Evolutionary conservation across 2,888 invertebrate genomes (phyloP).

Genomic region (Ceramica pisi): DNA sequence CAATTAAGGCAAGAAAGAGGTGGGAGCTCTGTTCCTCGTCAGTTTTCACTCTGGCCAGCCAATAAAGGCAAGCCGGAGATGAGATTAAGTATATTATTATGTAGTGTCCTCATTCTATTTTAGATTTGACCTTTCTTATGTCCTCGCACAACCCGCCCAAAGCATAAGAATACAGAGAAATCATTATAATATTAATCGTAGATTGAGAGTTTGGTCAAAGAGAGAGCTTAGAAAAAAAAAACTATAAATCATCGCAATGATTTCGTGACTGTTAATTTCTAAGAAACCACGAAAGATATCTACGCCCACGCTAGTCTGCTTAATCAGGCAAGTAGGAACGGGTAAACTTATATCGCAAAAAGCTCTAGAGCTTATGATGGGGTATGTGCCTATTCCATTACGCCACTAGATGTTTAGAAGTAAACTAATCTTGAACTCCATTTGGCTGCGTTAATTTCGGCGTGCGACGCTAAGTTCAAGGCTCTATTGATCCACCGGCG

Average conservation of each 20-base stretch:
- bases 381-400: too few species aligned
- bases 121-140: conserved; percentile 2
- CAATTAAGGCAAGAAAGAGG: too few species aligned
- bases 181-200: neutral
- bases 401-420: conserved; percentile 1
- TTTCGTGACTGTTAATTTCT: conserved; percentile 3
- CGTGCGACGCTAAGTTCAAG: conserved; percentile 81
- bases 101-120: conserved; percentile 18
- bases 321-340: too few species aligned
- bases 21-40: too few species aligned
- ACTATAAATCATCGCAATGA: conserved; percentile 3
- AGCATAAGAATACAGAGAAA: neutral
- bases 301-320: neutral
- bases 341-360: neutral
- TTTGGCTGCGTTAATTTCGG: conserved; percentile 53
- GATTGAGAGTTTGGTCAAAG: neutral
- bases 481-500: conserved; percentile 85
- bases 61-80: too few species aligned
- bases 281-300: neutral
- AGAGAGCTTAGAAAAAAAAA: neutral
- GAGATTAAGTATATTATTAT: neutral
- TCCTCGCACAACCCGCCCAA: neutral
- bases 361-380: neutral
- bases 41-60: too few species aligned
- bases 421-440: conserved; percentile 18